Conservation (phyloP, 2,888 invertebrate genomes). For the Drosophila barbarae region DNA sequence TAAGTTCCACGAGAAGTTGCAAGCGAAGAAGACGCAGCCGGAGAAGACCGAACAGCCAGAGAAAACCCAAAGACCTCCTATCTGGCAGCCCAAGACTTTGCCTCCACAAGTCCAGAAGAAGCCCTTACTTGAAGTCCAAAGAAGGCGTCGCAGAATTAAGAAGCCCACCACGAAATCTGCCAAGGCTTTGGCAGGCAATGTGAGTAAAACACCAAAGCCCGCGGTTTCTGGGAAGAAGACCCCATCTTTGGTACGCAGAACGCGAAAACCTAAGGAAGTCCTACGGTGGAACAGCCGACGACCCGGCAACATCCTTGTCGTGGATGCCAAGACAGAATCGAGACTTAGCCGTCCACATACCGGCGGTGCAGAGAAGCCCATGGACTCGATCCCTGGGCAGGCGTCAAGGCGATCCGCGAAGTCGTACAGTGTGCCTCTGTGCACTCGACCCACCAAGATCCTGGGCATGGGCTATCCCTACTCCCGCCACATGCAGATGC, state of each 20-base stretch:
- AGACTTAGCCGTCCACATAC: neutral
- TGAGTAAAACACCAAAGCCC: no score
- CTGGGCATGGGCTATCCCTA: slow-evolving; percentile 24
- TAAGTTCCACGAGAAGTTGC: neutral
- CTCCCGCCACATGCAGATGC: slow-evolving; percentile 23
- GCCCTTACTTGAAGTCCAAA: neutral
- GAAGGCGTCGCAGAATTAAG: neutral
- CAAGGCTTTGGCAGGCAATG: neutral
- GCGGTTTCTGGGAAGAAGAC: neutral
- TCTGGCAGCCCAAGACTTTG: neutral
- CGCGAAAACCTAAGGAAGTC: neutral
- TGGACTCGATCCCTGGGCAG: no score
- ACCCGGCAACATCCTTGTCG: slow-evolving; percentile 8
- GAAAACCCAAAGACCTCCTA: neutral
- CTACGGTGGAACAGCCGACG: neutral
- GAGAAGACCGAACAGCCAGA: neutral
- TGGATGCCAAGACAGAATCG: slow-evolving; percentile 20
- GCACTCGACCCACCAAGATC: slow-evolving; percentile 43
- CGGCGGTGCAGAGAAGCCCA: neutral
- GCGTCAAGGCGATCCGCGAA: slow-evolving; percentile 4
- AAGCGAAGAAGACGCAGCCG: neutral
- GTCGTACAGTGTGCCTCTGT: slow-evolving; percentile 39
- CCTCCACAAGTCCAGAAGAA: neutral
- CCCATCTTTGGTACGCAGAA: neutral
- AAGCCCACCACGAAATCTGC: neutral